Evolutionary conservation across 2,113 vertebrate genomes (phyloP).

Genomic region (Lipophrys pholis): DNA sequence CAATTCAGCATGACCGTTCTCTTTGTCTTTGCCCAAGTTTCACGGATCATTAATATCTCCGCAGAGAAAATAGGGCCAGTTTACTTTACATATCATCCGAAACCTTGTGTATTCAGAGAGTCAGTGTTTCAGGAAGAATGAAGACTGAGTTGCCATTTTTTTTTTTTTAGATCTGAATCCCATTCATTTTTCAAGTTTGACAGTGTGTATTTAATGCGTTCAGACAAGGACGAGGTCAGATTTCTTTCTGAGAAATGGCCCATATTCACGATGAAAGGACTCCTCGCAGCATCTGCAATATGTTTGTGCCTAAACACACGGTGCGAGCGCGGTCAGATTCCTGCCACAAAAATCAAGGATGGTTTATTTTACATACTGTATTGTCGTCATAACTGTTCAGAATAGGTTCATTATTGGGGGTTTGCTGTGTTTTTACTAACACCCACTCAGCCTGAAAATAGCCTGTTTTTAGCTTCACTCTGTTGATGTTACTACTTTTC

Average conservation of each 20-base stretch:
- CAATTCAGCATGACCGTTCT: conserved; percentile 19
- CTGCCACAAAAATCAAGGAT: conserved; percentile 30
- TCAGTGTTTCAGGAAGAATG: conserved; percentile 57
- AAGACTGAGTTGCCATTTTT: conserved; percentile 34
- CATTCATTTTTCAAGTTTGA: conserved; percentile 65
- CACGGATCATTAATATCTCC: conserved; percentile 65
- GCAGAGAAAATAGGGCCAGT: conserved; percentile 51
- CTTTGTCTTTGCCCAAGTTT: conserved; percentile 61
- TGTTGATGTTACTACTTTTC: conserved; percentile 71
- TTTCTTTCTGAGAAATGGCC: conserved; percentile 44
- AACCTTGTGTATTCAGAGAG: conserved; percentile 64
- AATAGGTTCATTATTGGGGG: conserved; percentile 54
- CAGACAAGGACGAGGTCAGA: conserved; percentile 55
- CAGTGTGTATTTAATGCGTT: conserved; percentile 52
- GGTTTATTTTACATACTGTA: conserved; percentile 49
- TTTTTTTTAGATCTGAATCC: conserved; percentile 35
- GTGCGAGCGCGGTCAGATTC: conserved; percentile 19
- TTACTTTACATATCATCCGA: conserved; percentile 62
- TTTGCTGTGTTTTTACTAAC: conserved; percentile 68
- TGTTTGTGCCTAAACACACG: conserved; percentile 62
- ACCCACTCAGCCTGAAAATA: conserved; percentile 75
- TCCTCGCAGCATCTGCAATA: conserved; percentile 40
- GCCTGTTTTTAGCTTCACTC: conserved; percentile 55
- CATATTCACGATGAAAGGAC: conserved; percentile 42
- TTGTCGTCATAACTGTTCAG: conserved; percentile 49